Percentiles rank a stretch among this genome's conserved stretches.
phyloP scores from a whole-genome alignment of 2,888 invertebrate species.

The Micropterix aruncella region DNA sequence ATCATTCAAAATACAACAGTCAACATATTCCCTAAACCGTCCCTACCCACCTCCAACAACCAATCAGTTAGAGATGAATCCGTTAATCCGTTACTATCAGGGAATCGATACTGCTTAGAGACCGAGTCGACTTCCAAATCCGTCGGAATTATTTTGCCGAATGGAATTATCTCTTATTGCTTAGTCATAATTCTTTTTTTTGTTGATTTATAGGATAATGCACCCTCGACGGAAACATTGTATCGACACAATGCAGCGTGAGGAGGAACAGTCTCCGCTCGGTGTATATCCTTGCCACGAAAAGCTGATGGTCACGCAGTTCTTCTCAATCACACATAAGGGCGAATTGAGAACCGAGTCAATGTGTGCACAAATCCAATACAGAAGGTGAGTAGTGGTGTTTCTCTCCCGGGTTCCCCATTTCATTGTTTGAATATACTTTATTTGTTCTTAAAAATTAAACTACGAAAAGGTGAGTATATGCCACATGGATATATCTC shows the following conservation, averaged over 20 bases:
- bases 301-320: slow-evolving; percentile 51
- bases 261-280: slow-evolving; percentile 49
- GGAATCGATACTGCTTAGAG: too few species aligned
- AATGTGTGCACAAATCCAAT: slow-evolving; percentile 53
- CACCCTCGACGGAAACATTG: slow-evolving; percentile 47
- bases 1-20: too few species aligned
- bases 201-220: slow-evolving; percentile 25
- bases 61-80: too few species aligned
- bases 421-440: background rate
- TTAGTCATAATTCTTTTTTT: too few species aligned
- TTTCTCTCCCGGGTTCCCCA: slow-evolving; percentile 13
- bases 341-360: slow-evolving; percentile 67
- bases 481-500: too few species aligned
- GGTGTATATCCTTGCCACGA: slow-evolving; percentile 66
- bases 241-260: slow-evolving; percentile 65
- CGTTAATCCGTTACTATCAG: too few species aligned
- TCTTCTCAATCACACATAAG: slow-evolving; percentile 53
- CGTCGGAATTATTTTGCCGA: too few species aligned
- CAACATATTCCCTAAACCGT: too few species aligned
- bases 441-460: too few species aligned
- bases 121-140: too few species aligned
- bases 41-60: too few species aligned
- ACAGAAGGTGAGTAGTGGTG: slow-evolving; percentile 30
- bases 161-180: too few species aligned
- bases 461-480: background rate